These are phyloP conservation scores for Diorhabda elongata DNA, from an alignment of 1,140 invertebrate species.

Conservation along the genomic window DNA sequence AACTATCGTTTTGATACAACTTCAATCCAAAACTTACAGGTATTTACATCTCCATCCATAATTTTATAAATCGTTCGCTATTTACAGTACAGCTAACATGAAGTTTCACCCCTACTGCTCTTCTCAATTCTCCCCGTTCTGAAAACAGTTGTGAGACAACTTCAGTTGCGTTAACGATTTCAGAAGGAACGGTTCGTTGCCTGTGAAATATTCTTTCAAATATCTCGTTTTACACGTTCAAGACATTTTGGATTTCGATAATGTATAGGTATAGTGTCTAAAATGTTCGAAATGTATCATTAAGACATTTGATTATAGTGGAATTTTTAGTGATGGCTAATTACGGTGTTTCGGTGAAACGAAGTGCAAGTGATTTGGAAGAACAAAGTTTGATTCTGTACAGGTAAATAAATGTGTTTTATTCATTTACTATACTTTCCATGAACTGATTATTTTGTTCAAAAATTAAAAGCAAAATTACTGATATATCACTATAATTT, in stretches of 20 bases:
- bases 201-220: not conserved
- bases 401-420: constrained; percentile 18
- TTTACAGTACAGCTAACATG: too few relatives aligned
- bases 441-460: not conserved
- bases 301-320: too few relatives aligned
- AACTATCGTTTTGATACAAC: too few relatives aligned
- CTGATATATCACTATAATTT: not conserved
- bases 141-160: not conserved
- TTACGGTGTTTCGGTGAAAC: constrained; percentile 28
- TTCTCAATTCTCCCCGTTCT: not conserved
- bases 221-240: not conserved
- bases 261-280: too few relatives aligned
- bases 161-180: not conserved
- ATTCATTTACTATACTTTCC: not conserved
- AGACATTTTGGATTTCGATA: too few relatives aligned
- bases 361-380: constrained; percentile 31
- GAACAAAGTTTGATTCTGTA: constrained; percentile 29
- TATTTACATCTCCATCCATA: too few relatives aligned
- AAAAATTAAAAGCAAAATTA: not conserved
- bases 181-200: not conserved
- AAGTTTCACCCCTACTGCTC: not conserved
- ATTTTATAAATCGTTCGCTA: too few relatives aligned
- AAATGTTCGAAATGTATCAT: too few relatives aligned
- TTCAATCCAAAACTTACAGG: too few relatives aligned
- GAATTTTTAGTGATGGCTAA: constrained; percentile 23